A percentile compares a stretch with the other conserved stretches of the same genome.
Evolutionary conservation across 2,888 invertebrate genomes (phyloP).

Genomic region (Osedax frankpressi): DNA sequence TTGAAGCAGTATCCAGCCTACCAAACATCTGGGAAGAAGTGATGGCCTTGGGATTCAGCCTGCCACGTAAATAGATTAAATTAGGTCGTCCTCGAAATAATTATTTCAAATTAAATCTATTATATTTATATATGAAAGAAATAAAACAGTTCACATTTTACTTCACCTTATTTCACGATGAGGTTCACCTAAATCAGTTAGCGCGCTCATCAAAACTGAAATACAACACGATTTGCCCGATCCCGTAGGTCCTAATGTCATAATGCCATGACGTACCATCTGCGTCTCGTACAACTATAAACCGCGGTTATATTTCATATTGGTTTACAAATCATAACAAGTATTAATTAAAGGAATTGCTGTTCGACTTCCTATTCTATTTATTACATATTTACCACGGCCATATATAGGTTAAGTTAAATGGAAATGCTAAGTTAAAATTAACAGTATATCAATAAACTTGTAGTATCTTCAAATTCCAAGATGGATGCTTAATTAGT

Average conservation of each 20-base stretch:
- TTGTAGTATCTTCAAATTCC: conserved; percentile 73
- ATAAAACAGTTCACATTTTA: too few species aligned
- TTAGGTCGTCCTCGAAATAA: too few species aligned
- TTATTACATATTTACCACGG: too few species aligned
- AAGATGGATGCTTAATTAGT: conserved; percentile 66
- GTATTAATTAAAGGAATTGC: too few species aligned
- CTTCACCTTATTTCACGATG: conserved; percentile 62
- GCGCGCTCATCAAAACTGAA: conserved; percentile 61
- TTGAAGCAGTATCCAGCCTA: conserved; percentile 71
- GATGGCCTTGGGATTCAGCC: conserved; percentile 82
- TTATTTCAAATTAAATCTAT: too few species aligned
- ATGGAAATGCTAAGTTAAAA: too few species aligned
- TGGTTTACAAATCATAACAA: too few species aligned
- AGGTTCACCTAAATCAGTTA: conserved; percentile 64
- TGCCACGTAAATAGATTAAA: too few species aligned
- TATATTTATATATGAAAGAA: neutral
- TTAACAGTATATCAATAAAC: conserved; percentile 52
- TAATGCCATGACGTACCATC: conserved; percentile 64
- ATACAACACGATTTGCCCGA: conserved; percentile 74
- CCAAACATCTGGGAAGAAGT: conserved; percentile 85
- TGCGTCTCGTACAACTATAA: conserved; percentile 74
- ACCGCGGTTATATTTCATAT: too few species aligned
- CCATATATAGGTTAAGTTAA: too few species aligned
- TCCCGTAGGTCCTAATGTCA: conserved; percentile 67
- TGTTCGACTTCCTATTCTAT: too few species aligned